Base-by-base conservation (phyloP, 2,888 invertebrate genomes). In the Stenichneumon culpator region DNA sequence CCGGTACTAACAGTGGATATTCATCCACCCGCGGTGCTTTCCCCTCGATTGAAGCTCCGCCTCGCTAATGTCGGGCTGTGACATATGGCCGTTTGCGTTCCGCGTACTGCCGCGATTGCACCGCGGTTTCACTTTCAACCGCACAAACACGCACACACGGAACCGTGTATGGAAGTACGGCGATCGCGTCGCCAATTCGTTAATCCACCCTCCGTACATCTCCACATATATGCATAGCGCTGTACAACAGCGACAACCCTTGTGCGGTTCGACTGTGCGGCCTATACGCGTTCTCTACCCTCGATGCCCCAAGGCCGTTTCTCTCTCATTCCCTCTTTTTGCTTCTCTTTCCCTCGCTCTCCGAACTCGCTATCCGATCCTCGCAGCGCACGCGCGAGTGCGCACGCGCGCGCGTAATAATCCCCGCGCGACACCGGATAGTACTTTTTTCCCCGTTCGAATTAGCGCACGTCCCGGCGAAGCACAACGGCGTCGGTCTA, bases 1-100 rank as follows among this genome's bases (percentile, higher is more conserved):
- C 19, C 39, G 19, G 36, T 39, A n/a, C 19, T 22, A 67, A 19
- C 67, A 39, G 39, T 7, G 67, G 19, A 67, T 25, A 9, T 67
- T 72, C 39, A 78, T 65, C 70, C 54, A 44, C 60, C 19, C 44
- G 54, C 39, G 50, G 7, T 57, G 16, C 69, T 85, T 90, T 91
- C 90, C 91, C 90, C 91, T 90, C 90, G 89, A 90, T 90, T 90
- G 90, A 89, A 88, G 89, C 86, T 85, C 75, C 67, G 79, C 82
- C 89, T 87, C 89, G 87, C 87, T 89, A 89, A 91, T 89, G 90
- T 90, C 88, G 74, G 79, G 63, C 82, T 67, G 89, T 89, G 90
- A 92, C 92, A 92, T 92, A 92, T 92, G 92, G 92, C 90, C 90
- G 89, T 86, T 88, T 84, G 60, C 70, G 44, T 39, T 75, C 32